Base-by-base conservation (phyloP, 2,113 vertebrate genomes). In the Heterotilapia buettikoferi region DNA sequence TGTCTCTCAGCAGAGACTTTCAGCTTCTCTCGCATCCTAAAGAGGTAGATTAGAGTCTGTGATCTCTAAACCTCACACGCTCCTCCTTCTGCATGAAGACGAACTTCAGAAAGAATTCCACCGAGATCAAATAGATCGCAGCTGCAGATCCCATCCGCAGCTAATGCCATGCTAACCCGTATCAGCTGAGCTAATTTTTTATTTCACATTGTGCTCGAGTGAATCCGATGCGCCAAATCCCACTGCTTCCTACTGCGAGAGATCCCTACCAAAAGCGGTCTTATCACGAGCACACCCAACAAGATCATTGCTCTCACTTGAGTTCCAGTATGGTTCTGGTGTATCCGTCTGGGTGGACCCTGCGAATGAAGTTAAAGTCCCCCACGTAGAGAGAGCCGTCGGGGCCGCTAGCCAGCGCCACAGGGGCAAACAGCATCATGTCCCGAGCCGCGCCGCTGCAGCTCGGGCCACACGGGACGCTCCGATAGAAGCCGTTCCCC, bases 301-400 rank as follows among this genome's bases (percentile, higher is more conserved):
- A 7, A 78, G 71, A 82, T 68, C 47, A 9, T 1, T 38, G 26
- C 8, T 86, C 96, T 96, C 94, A 99, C 99, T 99, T 98, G 90
- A 99, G 96, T 91, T 99, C 99, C 87, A 99, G 95, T 71, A 99
- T 97, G 91, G 96, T 98, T 91, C 98, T 93, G 1, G 97, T 97
- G 92, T 97, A 98, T 93, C 98, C 98, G 0, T 97, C 98, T 24
- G 99, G 97, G 82, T 98, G 97, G 90, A 99, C 97, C 81, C 98
- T 94, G 26, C 99, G 97, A 82, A 99, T 97, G 87, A 98, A 99
- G 95, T 99, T 99, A 94, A 99, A 99, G 94, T 99, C 99, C 1
- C 99, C 99, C 12, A 99, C 94, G 29, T 99, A 99, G 59, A 99
- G 92, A 1, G 98, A 99, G 11, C 99, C 97, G 24, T 99, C 99